A percentile compares a stretch with the other conserved stretches of the same genome.
phyloP scores from a whole-genome alignment of 2,888 invertebrate species.

The Dexiosoma caninum region DNA sequence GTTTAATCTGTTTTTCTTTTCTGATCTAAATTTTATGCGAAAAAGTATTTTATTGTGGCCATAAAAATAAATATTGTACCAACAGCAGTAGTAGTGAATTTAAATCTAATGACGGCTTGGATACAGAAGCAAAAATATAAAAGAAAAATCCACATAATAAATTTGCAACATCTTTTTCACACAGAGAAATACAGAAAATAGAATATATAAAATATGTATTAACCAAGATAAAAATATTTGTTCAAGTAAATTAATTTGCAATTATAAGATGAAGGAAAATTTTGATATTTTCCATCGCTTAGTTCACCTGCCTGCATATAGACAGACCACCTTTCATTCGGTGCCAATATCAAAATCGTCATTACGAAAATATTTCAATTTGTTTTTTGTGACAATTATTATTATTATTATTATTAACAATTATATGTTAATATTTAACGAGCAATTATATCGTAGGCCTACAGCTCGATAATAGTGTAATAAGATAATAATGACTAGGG shows the following conservation, averaged over 20 bases:
- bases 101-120: constrained; percentile 11
- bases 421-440: too few relatives aligned
- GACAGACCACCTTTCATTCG: too few relatives aligned
- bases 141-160: neutral
- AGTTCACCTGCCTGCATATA: too few relatives aligned
- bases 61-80: constrained; percentile 28
- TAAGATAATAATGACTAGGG: too few relatives aligned
- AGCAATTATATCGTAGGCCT: too few relatives aligned
- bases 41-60: constrained; percentile 38
- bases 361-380: too few relatives aligned
- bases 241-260: neutral
- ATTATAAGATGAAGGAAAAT: too few relatives aligned
- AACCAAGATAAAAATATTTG: neutral
- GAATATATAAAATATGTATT: neutral
- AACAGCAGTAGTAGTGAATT: neutral
- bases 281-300: too few relatives aligned
- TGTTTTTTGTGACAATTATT: too few relatives aligned
- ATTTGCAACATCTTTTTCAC: neutral
- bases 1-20: constrained; percentile 44
- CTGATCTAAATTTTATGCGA: constrained; percentile 55
- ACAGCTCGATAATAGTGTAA: too few relatives aligned
- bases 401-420: too few relatives aligned
- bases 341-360: too few relatives aligned
- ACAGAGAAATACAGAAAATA: neutral
- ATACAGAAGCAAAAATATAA: neutral